Evolutionary conservation across 2,888 invertebrate species (phyloP).

Genomic region (Drosophila setosimentum): DNA sequence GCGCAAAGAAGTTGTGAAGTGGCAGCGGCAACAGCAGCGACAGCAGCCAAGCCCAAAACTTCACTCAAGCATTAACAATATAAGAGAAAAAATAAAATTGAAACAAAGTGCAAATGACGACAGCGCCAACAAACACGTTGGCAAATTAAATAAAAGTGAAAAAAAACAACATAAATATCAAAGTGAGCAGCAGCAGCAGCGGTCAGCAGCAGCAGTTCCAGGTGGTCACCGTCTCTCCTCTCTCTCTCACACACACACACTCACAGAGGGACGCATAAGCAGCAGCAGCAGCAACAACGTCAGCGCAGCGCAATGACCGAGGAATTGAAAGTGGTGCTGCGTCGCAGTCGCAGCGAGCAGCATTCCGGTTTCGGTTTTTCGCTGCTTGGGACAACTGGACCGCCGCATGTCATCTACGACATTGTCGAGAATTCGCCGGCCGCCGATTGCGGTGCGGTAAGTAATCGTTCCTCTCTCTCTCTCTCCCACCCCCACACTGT

Average conservation of each 20-base stretch:
- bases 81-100: slow-evolving; percentile 53
- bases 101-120: slow-evolving; percentile 64
- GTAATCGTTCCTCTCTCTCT: slow-evolving; percentile 47
- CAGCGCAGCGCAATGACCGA: slow-evolving; percentile 87
- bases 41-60: slow-evolving; percentile 83
- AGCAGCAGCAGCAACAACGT: slow-evolving; percentile 51
- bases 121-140: slow-evolving; percentile 50
- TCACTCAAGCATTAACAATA: slow-evolving; percentile 70
- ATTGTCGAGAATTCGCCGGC: slow-evolving; percentile 97
- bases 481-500: slow-evolving; percentile 1
- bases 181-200: slow-evolving; percentile 43
- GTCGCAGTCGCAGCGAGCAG: slow-evolving; percentile 92
- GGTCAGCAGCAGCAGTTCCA: slow-evolving; percentile 50
- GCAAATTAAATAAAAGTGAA: slow-evolving; percentile 46
- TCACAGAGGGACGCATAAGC: slow-evolving; percentile 52
- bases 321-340: slow-evolving; percentile 95
- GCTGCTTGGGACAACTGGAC: slow-evolving; percentile 94
- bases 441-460: slow-evolving; percentile 90
- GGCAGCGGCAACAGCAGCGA: slow-evolving; percentile 61
- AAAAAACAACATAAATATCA: slow-evolving; percentile 48
- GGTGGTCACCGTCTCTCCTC: slow-evolving; percentile 45
- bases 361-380: slow-evolving; percentile 96
- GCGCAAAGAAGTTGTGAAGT: slow-evolving; percentile 58
- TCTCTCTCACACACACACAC: slow-evolving; percentile 15
- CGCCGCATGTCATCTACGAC: slow-evolving; percentile 97